phyloP scores from a whole-genome alignment of 2,113 vertebrate species.

The Urocynchramus pylzowi region DNA sequence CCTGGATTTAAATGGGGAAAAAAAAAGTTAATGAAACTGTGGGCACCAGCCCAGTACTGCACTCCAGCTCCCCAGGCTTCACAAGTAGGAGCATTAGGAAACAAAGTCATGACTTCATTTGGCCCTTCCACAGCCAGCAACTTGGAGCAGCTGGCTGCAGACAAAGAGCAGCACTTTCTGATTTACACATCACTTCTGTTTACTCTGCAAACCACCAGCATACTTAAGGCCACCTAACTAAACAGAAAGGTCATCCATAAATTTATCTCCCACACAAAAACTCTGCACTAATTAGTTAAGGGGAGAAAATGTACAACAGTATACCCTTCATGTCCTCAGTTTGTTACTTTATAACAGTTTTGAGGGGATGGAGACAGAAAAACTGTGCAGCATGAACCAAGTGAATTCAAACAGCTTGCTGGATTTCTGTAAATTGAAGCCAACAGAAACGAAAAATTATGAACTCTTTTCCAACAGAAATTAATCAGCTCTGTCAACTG shows the following conservation, averaged over 20 bases:
- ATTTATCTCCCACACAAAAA: neutral
- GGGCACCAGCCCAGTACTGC: neutral
- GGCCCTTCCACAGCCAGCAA: neutral
- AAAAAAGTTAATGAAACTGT: neutral
- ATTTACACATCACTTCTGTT: neutral
- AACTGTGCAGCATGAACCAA: neutral
- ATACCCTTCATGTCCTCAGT: neutral
- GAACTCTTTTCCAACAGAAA: neutral
- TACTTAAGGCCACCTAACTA: neutral
- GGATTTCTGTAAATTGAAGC: neutral
- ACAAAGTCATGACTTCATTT: neutral
- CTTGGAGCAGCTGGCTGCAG: neutral
- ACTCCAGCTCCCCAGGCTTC: neutral
- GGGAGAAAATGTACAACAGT: neutral
- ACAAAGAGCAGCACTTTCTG: neutral
- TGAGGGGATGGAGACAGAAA: neutral
- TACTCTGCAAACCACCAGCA: neutral
- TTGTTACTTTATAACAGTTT: neutral
- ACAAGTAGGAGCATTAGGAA: neutral
- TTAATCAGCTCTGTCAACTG: neutral
- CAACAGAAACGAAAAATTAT: neutral
- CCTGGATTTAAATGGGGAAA: neutral
- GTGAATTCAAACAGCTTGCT: neutral
- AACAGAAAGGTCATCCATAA: neutral
- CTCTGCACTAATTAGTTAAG: neutral